Base-by-base conservation (phyloP, 1,140 invertebrate genomes). In the Eriocheir sinensis region DNA sequence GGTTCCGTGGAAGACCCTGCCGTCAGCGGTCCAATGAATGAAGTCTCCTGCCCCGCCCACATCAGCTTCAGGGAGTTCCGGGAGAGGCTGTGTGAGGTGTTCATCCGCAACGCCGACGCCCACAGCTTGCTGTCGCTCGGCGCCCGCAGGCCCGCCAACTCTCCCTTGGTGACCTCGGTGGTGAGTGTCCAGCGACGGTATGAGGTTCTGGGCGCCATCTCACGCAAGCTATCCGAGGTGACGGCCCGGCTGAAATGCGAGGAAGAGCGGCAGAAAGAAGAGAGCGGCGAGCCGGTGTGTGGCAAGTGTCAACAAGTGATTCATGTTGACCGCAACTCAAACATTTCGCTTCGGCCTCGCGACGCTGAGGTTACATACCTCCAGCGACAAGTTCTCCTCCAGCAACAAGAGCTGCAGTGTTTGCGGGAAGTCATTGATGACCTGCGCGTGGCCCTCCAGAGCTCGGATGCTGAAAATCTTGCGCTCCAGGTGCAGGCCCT, bases 381-480 rank as follows among this genome's bases (percentile, higher is more conserved):
- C 30, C 83, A 93, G 21, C 53, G 60, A 44, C 93, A 93, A 17
- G 53, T 89, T 88, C 93, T 93, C 36, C 86, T 93, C 8, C 93
- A 89, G n/a, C 83, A 93, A 32, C 85, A 93, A 40, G 93, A 93
- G 60, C 81, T 93, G 3, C 92, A 93, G 27, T 93, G 92, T 41
- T 79, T 93, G 21, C 85, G 92, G 41, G 92, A 93, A 40, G 92
- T 93, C 0, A 93, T 93, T 41, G 92, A 93, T 41, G 92, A 93
- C 40, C 88, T 93, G 92, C 92, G 92, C 36, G 48, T 93, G 27
- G 92, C 92, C n/a, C 92, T 93, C 0, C 92, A 93, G 48, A 93
- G 60, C 60, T 93, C 92, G 0, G 92, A 93, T n/a, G 92, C 92
- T 17, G 92, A 93, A 41, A 93, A 93, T 30, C 60, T 93, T 34